Base-by-base conservation (phyloP, 2,888 invertebrate species). In the Chirona hameri region DNA sequence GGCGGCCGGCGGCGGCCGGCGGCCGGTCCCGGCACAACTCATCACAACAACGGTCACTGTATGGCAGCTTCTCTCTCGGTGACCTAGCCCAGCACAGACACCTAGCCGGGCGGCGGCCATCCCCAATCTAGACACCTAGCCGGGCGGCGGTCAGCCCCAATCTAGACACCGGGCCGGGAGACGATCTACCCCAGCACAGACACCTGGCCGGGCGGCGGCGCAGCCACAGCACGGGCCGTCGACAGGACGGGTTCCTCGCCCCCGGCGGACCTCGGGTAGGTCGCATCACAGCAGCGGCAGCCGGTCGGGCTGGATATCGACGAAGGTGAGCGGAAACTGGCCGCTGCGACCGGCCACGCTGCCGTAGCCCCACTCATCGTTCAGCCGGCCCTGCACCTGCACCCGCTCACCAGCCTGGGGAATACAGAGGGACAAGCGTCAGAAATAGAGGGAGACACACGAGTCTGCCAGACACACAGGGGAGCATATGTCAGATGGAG, bases 281-380 rank as follows among this genome's bases (percentile, higher is more conserved):
- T 48, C 48, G 9, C 48, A 48, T 60, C 60, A 60, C n/a, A 60
- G n/a, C 24, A 60, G 21, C 5, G 82, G 83, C 80, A 84, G 83
- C 46, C 76, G 69, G 27, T 83, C 82, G 39, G 91, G 91, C 86
- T 91, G 87, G 87, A 89, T 88, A 88, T 93, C 91, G 84, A 94
- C 92, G 88, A 93, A 94, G 89, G 93, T 93, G 52, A 91, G 90
- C 82, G 95, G 95, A 88, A 95, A 95, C 87, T 94, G 94, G 85
- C 95, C 95, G 87, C 89, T 91, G 84, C 89, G 88, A 57, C 92
- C 92, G 83, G 91, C 90, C 85, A 91, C 91, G 87, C 93, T 92
- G 27, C 95, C 95, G 86, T 91, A 93, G 83, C 93, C 90, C 95
- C 95, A 95, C 86, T 94, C 93, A 82, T 92, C 91, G 86, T 93